Conservation (phyloP, 2,797 vertebrate genomes). For the Acanthiza pusilla region DNA sequence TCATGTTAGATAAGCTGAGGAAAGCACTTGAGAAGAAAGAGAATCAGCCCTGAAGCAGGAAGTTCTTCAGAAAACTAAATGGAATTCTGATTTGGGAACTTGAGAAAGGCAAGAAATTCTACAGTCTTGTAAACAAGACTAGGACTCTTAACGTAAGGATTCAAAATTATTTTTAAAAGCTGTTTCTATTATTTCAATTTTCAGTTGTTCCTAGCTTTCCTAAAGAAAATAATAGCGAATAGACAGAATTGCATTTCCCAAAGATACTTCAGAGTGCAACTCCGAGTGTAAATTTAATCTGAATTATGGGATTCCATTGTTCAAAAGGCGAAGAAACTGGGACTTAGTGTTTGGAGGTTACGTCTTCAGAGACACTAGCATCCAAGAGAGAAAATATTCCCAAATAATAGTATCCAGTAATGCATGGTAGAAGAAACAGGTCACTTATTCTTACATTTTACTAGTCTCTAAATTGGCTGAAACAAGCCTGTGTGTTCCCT, state of each 20-base stretch:
- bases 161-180: background rate
- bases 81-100: background rate
- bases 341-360: background rate
- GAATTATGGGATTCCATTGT: background rate
- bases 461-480: background rate
- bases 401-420: background rate
- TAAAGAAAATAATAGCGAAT: background rate
- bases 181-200: background rate
- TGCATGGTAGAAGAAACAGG: background rate
- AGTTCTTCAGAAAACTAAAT: background rate
- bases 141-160: background rate
- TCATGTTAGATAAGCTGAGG: background rate
- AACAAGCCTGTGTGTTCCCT: background rate
- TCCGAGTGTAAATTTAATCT: background rate
- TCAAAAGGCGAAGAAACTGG: background rate
- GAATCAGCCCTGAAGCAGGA: background rate
- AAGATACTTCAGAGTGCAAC: background rate
- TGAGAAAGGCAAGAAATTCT: background rate
- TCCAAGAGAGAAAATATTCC: background rate
- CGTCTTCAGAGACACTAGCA: background rate
- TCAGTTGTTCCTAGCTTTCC: background rate
- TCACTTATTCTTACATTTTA: background rate
- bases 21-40: background rate
- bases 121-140: background rate
- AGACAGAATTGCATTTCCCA: background rate